A percentile compares a stretch with the other conserved stretches of the same genome.
Evolutionary conservation across 1,140 invertebrate species (phyloP).

Genomic region (Apocrypta bakeri): DNA sequence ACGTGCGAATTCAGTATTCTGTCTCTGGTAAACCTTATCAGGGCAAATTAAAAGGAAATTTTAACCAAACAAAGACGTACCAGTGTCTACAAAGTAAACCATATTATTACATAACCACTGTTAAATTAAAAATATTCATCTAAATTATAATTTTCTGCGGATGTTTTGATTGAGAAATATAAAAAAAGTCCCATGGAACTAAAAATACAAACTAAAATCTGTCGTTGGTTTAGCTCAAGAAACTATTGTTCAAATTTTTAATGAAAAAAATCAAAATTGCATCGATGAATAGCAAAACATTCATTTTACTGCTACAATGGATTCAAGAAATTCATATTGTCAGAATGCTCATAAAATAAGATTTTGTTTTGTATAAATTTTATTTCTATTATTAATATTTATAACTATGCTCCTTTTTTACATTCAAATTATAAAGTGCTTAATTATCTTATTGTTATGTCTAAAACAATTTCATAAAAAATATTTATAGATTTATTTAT

Average conservation of each 20-base stretch:
- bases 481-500: background rate
- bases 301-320: background rate
- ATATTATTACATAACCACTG: background rate
- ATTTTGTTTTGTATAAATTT: background rate
- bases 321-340: background rate
- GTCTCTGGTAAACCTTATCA: slow-evolving; percentile 28
- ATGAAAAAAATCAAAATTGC: background rate
- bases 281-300: background rate
- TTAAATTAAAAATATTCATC: background rate
- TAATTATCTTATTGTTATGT: background rate
- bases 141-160: background rate
- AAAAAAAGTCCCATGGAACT: background rate
- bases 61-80: slow-evolving; percentile 41
- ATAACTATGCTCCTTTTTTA: background rate
- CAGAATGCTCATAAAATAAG: background rate
- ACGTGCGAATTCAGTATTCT: slow-evolving; percentile 28
- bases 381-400: background rate
- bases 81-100: slow-evolving; percentile 43
- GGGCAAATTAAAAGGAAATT: slow-evolving; percentile 44
- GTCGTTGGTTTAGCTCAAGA: slow-evolving; percentile 14
- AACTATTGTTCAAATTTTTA: background rate
- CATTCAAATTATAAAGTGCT: background rate
- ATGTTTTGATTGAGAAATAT: slow-evolving; percentile 34
- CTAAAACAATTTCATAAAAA: background rate
- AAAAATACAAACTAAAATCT: background rate